Percentiles rank a stretch among this genome's conserved stretches.
phyloP scores from a whole-genome alignment of 1,140 invertebrate genomes.

The Diorhabda carinulata region DNA sequence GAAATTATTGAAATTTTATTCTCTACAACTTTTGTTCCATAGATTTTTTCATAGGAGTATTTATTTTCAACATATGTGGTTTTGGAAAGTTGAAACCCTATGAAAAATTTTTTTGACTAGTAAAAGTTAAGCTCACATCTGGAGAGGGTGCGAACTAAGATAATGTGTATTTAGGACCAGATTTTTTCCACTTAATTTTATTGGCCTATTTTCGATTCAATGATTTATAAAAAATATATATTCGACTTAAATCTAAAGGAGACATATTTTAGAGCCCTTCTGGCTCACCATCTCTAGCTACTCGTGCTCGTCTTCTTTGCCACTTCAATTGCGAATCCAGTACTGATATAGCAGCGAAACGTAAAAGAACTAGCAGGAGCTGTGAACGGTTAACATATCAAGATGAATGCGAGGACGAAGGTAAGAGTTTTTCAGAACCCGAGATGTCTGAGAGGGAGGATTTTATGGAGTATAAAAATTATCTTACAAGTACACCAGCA shows the following conservation, averaged over 20 bases:
- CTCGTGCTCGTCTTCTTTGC: conserved; percentile 31
- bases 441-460: conserved; percentile 12
- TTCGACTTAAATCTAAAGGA: background rate
- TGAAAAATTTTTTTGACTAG: too few relatives aligned
- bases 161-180: too few relatives aligned
- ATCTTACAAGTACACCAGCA: conserved; percentile 56
- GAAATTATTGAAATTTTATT: too few relatives aligned
- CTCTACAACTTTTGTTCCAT: too few relatives aligned
- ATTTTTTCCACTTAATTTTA: too few relatives aligned
- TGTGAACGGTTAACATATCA: background rate
- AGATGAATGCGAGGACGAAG: background rate
- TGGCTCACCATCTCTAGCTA: conserved; percentile 15
- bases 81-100: too few relatives aligned
- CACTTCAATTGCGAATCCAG: conserved; percentile 31
- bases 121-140: too few relatives aligned
- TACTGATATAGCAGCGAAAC: conserved; percentile 20
- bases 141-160: too few relatives aligned
- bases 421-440: conserved; percentile 14
- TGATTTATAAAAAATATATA: background rate
- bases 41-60: too few relatives aligned
- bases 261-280: conserved; percentile 18
- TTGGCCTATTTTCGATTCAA: too few relatives aligned
- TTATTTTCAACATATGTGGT: too few relatives aligned
- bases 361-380: conserved; percentile 4
- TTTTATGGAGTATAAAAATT: conserved; percentile 11